These are phyloP conservation scores for Bombyx huttoni DNA, from an alignment of 2,888 invertebrate genomes.

Conservation along the genomic window DNA sequence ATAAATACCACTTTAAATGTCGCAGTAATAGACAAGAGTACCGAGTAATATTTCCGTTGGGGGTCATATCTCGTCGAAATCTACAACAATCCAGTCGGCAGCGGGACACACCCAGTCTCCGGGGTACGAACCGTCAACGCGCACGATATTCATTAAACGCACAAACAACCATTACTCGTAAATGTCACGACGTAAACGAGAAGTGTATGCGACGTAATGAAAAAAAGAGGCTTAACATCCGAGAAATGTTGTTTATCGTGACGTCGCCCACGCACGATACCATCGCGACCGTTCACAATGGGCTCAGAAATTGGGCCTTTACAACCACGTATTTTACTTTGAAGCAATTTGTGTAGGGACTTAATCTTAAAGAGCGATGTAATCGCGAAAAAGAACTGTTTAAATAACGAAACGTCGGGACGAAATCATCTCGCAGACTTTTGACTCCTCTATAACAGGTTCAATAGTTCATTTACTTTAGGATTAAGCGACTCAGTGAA, in stretches of 20 bases:
- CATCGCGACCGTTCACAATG: constrained; percentile 38
- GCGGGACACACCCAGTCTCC: constrained; percentile 23
- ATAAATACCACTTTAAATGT: constrained; percentile 30
- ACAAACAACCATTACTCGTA: constrained; percentile 25
- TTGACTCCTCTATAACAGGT: neutral
- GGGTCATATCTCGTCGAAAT: constrained; percentile 29
- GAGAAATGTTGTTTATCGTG: constrained; percentile 40
- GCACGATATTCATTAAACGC: constrained; percentile 42
- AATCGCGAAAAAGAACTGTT: constrained; percentile 9
- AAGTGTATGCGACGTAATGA: constrained; percentile 19
- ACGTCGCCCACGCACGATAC: constrained; percentile 50
- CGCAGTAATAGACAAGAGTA: constrained; percentile 14
- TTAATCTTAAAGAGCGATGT: constrained; percentile 14
- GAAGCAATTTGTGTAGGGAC: constrained; percentile 27
- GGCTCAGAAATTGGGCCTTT: constrained; percentile 37
- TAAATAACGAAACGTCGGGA: neutral
- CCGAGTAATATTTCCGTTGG: constrained; percentile 27
- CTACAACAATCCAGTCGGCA: constrained; percentile 30
- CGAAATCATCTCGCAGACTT: neutral
- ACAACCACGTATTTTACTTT: constrained; percentile 28
- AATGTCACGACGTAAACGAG: constrained; percentile 31
- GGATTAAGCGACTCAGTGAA: constrained; percentile 5
- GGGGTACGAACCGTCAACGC: constrained; percentile 21
- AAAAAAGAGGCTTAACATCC: constrained; percentile 27
- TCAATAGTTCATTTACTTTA: neutral